Percentiles rank a stretch among this genome's conserved stretches.
These are phyloP conservation scores for Ephydatia muelleri DNA, from an alignment of 37 sponge, comb jelly and placozoan species.

Conservation along the genomic window DNA sequence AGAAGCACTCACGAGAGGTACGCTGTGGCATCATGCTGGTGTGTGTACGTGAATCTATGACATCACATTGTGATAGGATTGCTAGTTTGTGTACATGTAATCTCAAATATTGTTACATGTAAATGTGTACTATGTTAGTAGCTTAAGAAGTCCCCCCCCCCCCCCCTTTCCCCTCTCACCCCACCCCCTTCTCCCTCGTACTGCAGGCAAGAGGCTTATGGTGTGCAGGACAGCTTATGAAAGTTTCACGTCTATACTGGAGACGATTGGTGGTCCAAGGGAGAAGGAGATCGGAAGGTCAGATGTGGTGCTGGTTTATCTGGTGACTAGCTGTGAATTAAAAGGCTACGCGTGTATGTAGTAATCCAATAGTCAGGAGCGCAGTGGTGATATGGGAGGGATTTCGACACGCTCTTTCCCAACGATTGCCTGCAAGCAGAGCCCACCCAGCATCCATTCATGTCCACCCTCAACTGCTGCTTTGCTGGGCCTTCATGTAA, in stretches of 20 bases:
- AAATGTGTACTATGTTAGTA: not conserved
- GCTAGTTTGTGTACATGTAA: not conserved
- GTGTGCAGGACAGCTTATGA: constrained; percentile 49
- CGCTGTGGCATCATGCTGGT: not conserved
- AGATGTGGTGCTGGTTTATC: too few relatives aligned
- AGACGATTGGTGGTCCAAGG: constrained; percentile 30
- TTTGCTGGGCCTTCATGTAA: too few relatives aligned
- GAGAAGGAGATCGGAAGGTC: constrained; percentile 52
- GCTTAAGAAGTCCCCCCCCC: too few relatives aligned
- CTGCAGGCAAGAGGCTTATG: constrained; percentile 34
- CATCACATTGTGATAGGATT: too few relatives aligned
- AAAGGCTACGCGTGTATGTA: too few relatives aligned
- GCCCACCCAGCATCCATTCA: too few relatives aligned
- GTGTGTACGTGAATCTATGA: not conserved
- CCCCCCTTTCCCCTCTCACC: not conserved
- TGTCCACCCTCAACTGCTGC: too few relatives aligned
- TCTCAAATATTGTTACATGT: not conserved
- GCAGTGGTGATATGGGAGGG: too few relatives aligned
- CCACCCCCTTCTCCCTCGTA: not conserved
- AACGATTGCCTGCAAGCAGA: too few relatives aligned
- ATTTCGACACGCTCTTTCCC: too few relatives aligned
- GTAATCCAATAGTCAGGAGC: too few relatives aligned
- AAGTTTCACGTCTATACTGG: constrained; percentile 35
- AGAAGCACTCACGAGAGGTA: constrained; percentile 43
- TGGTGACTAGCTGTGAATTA: too few relatives aligned